Conservation (phyloP, 2,888 invertebrate genomes). For the Dryomyza anilis region DNA sequence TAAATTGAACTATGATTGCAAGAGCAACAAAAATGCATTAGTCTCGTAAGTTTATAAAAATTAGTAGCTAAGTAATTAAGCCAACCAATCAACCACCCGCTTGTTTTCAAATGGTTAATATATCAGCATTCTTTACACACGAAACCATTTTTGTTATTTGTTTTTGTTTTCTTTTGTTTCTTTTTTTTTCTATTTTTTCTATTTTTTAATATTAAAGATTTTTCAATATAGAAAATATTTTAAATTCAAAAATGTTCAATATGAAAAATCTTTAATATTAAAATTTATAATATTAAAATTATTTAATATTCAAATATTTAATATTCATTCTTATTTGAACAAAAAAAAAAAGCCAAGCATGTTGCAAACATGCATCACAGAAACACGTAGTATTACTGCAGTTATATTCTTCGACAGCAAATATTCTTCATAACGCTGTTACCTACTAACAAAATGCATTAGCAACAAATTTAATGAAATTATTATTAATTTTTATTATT, state of each 20-base stretch:
- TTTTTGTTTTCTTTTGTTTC: background rate
- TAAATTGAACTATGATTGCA: background rate
- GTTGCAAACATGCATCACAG: too few species aligned
- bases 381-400: too few species aligned
- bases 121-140: background rate
- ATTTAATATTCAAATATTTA: slow-evolving; percentile 1
- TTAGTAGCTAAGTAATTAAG: background rate
- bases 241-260: too few species aligned
- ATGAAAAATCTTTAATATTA: background rate
- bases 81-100: background rate
- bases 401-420: too few species aligned
- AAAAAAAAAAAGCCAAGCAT: background rate
- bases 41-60: background rate
- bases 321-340: background rate
- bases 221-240: too few species aligned
- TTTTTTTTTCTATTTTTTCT: background rate
- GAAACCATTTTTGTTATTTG: background rate
- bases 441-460: too few species aligned
- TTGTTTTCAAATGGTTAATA: slow-evolving; percentile 18
- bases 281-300: background rate
- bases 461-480: slow-evolving; percentile 18
- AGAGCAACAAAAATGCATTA: background rate
- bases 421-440: too few species aligned
- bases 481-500: slow-evolving; percentile 7
- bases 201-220: too few species aligned